phyloP scores from a whole-genome alignment of 2,888 invertebrate genomes.

The Lochmaea crataegi region DNA sequence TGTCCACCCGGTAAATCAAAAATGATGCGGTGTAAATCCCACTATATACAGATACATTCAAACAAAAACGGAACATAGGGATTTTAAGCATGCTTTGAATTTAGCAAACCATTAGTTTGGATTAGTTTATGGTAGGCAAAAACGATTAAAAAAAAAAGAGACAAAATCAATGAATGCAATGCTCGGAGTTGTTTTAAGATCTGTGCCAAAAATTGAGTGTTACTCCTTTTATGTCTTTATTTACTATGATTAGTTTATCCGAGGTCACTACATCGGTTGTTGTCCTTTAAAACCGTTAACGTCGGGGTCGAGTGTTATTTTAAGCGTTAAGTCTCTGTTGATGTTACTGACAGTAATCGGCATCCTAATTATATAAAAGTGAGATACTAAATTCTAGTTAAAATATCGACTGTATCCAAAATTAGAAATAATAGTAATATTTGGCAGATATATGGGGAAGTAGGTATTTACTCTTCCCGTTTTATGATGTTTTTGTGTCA shows the following conservation, averaged over 20 bases:
- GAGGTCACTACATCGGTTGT: constrained; percentile 10
- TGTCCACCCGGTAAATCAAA: too few species aligned
- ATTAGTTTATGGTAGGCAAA: too few species aligned
- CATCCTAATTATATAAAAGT: constrained; percentile 18
- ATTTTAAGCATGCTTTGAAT: too few species aligned
- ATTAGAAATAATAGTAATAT: constrained; percentile 7
- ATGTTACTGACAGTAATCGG: constrained; percentile 14
- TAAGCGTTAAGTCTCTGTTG: constrained; percentile 12
- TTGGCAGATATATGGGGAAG: constrained; percentile 17
- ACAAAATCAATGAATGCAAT: neutral
- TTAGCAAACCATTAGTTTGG: too few species aligned
- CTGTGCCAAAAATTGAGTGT: neutral
- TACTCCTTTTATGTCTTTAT: constrained; percentile 1
- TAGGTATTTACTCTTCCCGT: neutral
- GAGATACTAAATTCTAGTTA: constrained; percentile 3
- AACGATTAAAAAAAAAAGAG: neutral
- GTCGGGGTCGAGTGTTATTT: constrained; percentile 11
- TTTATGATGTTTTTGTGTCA: neutral
- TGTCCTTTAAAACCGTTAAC: neutral
- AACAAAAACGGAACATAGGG: too few species aligned
- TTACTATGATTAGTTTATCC: constrained; percentile 14
- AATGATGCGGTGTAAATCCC: too few species aligned
- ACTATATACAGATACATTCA: too few species aligned
- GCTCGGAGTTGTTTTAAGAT: neutral
- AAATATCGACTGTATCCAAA: constrained; percentile 2